A percentile compares a stretch with the other conserved stretches of the same genome.
Evolutionary conservation across 2,797 vertebrate species (phyloP).

Genomic region (Lepus oiostolus): DNA sequence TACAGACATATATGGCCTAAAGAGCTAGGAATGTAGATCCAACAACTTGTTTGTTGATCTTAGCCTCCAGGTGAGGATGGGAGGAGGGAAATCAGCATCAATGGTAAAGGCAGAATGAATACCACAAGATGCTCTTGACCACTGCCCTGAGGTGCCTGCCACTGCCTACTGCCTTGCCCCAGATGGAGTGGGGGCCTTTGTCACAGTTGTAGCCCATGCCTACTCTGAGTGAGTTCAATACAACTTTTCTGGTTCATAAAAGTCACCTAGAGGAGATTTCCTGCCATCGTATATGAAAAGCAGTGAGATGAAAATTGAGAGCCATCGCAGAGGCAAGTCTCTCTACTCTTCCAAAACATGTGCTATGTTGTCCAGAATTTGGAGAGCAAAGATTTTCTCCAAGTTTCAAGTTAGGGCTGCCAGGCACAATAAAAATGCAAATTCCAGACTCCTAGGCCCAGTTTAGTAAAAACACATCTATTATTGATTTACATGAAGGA

Average conservation of each 20-base stretch:
- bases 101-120: background rate
- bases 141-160: background rate
- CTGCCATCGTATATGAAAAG: background rate
- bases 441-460: background rate
- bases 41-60: background rate
- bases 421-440: slow-evolving; percentile 47
- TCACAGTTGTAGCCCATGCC: background rate
- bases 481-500: slow-evolving; percentile 59
- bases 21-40: background rate
- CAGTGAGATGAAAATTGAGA: background rate
- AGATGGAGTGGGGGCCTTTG: background rate
- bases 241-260: background rate
- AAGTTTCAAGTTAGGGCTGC: background rate
- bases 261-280: background rate
- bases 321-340: background rate
- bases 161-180: too few relatives aligned
- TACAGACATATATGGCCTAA: background rate
- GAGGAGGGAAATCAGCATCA: too few relatives aligned
- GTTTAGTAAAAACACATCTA: slow-evolving; percentile 47
- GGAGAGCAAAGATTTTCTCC: background rate
- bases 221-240: background rate
- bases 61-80: background rate
- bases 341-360: background rate
- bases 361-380: background rate
- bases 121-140: background rate